Evolutionary conservation across 2,113 vertebrate species (phyloP).

Genomic region (pig (Sus scrofa)): DNA sequence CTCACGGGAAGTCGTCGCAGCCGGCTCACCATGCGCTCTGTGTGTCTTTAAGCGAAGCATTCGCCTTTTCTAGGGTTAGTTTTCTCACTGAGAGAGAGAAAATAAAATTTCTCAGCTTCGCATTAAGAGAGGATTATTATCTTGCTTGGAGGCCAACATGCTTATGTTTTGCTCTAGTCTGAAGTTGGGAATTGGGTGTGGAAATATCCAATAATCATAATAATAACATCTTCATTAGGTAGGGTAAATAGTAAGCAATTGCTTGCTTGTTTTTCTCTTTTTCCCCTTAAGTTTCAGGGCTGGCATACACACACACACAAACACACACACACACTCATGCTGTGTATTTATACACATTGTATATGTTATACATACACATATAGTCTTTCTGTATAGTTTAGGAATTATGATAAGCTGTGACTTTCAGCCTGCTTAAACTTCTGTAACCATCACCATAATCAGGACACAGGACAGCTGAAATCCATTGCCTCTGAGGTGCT

Average conservation of each 20-base stretch:
- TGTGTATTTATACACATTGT: no score
- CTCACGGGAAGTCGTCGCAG: fast-evolving
- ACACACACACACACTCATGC: no score
- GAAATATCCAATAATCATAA: not conserved
- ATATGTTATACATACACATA: not conserved
- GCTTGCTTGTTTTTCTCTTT: not conserved
- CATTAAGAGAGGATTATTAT: fast-evolving
- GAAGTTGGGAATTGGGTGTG: not conserved
- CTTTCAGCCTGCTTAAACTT: not conserved
- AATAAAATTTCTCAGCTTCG: not conserved
- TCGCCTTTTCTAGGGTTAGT: fast-evolving
- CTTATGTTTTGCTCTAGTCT: not conserved
- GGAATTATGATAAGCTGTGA: not conserved
- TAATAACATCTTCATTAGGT: not conserved
- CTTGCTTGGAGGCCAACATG: fast-evolving
- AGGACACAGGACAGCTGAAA: not conserved
- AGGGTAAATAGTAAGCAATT: fast-evolving
- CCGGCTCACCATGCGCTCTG: fast-evolving
- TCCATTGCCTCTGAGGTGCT: no score
- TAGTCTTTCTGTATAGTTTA: no score
- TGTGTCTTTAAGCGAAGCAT: no score
- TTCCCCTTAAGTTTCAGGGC: not conserved
- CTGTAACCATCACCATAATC: not conserved
- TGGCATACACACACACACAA: not conserved
- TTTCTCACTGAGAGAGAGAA: not conserved